Percentiles rank a stretch among this genome's conserved stretches.
Conservation (phyloP, 1,140 invertebrate species). For the Drosophila neocordata region DNA sequence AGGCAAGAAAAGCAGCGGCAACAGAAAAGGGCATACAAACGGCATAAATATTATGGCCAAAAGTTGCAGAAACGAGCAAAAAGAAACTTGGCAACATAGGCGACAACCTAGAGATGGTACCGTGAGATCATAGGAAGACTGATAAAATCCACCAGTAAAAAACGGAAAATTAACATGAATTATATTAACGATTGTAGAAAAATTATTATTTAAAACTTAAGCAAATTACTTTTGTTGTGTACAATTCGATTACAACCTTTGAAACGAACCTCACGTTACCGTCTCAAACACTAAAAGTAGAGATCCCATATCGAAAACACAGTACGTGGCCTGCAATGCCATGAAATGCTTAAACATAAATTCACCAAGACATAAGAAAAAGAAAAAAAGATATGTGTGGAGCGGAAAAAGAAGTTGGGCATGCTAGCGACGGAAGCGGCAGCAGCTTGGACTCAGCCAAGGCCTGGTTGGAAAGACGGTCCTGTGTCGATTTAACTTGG, state of each 20-base stretch:
- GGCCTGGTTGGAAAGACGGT: constrained; percentile 14
- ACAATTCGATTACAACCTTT: neutral
- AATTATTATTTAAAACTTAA: no score
- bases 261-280: neutral
- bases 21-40: constrained; percentile 68
- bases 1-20: constrained; percentile 35
- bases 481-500: constrained; percentile 48
- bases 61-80: constrained; percentile 35
- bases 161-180: no score
- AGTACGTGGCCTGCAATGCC: constrained; percentile 65
- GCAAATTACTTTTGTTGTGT: no score
- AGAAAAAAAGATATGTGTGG: constrained; percentile 8
- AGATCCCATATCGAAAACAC: constrained; percentile 62
- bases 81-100: constrained; percentile 19
- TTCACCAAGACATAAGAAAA: constrained; percentile 53
- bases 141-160: no score
- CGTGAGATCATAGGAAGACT: neutral
- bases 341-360: constrained; percentile 74
- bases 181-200: no score
- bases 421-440: constrained; percentile 2
- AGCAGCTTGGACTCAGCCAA: constrained; percentile 4
- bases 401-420: constrained; percentile 4
- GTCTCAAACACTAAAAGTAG: constrained; percentile 18
- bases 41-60: constrained; percentile 78
- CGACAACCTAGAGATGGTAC: constrained; percentile 37